A percentile compares a stretch with the other conserved stretches of the same genome.
Conservation (phyloP, 2,888 invertebrate species). For the Mylabris sibirica region DNA sequence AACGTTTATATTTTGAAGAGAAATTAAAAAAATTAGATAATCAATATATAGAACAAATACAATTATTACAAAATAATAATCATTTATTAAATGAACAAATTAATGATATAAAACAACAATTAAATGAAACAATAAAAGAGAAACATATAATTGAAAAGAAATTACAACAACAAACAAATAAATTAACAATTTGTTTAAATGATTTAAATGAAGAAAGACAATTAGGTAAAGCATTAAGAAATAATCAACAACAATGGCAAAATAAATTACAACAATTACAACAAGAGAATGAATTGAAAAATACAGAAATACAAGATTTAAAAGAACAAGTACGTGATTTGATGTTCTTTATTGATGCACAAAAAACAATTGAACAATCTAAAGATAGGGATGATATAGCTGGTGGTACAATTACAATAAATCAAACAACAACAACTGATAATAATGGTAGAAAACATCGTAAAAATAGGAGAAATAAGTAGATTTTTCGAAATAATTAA, state of each 20-base stretch:
- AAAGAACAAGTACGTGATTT: slow-evolving; percentile 94
- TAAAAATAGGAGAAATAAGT: slow-evolving; percentile 42
- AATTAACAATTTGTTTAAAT: slow-evolving; percentile 70
- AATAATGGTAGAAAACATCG: slow-evolving; percentile 42
- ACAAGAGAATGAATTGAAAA: slow-evolving; percentile 62
- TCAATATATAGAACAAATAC: slow-evolving; percentile 12
- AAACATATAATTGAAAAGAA: slow-evolving; percentile 77
- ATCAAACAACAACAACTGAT: slow-evolving; percentile 48
- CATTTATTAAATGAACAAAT: slow-evolving; percentile 63
- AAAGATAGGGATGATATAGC: slow-evolving; percentile 67
- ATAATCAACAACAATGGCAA: slow-evolving; percentile 80
- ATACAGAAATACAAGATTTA: slow-evolving; percentile 78
- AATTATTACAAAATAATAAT: slow-evolving; percentile 38
- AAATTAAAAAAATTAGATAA: slow-evolving; percentile 65
- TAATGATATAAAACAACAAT: slow-evolving; percentile 58
- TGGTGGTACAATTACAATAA: slow-evolving; percentile 69
- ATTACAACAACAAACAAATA: slow-evolving; percentile 67
- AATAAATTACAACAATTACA: slow-evolving; percentile 67
- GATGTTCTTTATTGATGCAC: slow-evolving; percentile 96
- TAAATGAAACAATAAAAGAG: slow-evolving; percentile 68
- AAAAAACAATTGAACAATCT: slow-evolving; percentile 66
- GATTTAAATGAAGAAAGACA: slow-evolving; percentile 87
- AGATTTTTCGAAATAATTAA: slow-evolving; percentile 7
- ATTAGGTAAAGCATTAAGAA: slow-evolving; percentile 77
- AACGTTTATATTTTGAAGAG: slow-evolving; percentile 91